These are phyloP conservation scores for Anoura caudifer DNA, from an alignment of 2,113 vertebrate species.

Conservation along the genomic window DNA sequence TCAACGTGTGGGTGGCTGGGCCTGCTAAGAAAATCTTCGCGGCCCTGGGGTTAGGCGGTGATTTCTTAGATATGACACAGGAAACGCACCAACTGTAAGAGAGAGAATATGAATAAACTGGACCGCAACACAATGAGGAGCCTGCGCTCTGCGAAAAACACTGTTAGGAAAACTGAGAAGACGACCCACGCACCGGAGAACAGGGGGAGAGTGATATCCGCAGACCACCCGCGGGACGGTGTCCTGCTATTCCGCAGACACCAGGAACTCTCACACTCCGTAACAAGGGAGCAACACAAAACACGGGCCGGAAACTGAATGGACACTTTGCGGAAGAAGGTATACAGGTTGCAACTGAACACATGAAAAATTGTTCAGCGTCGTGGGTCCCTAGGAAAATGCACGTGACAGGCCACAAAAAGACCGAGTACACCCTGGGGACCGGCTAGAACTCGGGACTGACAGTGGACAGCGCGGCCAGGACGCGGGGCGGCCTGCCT, in stretches of 20 bases:
- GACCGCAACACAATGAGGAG: not conserved
- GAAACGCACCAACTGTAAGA: no score
- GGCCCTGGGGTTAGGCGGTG: not conserved
- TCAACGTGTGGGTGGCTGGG: not conserved
- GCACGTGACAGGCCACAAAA: not conserved
- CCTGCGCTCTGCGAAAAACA: not conserved
- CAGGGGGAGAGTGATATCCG: no score
- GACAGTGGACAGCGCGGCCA: not conserved
- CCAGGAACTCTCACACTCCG: not conserved
- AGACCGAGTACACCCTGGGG: not conserved
- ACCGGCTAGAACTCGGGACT: not conserved
- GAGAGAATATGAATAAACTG: not conserved
- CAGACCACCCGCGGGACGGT: not conserved
- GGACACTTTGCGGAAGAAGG: not conserved
- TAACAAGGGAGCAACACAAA: not conserved
- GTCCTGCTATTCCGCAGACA: not conserved
- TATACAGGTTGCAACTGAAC: not conserved
- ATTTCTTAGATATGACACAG: not conserved
- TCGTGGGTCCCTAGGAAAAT: fast-evolving
- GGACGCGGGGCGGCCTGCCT: not conserved
- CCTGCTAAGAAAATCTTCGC: not conserved
- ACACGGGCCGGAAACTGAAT: no score
- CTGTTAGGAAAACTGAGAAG: not conserved
- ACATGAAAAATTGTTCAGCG: not conserved
- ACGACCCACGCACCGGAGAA: no score